A percentile compares a stretch with the other conserved stretches of the same genome.
These are phyloP conservation scores for Argynnis bischoffii DNA, from an alignment of 2,888 invertebrate genomes.

Conservation along the genomic window DNA sequence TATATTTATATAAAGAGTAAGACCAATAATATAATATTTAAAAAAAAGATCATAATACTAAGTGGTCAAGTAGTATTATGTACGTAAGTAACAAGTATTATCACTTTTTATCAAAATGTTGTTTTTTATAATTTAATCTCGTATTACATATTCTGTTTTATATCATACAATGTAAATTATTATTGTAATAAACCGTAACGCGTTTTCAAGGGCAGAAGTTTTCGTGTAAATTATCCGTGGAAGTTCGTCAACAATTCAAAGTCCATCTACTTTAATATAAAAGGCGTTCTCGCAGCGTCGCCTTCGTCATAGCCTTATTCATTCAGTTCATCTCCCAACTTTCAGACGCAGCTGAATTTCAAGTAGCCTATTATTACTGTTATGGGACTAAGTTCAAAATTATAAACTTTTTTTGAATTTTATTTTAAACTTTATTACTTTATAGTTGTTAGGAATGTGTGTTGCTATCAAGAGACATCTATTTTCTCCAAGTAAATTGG, in stretches of 20 bases:
- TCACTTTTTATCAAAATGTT: too few relatives aligned
- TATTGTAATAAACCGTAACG: conserved; percentile 2
- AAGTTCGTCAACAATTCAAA: conserved; percentile 23
- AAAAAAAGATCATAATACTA: too few relatives aligned
- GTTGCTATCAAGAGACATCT: background rate
- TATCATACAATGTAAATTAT: conserved; percentile 5
- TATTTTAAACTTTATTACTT: background rate
- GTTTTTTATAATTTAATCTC: too few relatives aligned
- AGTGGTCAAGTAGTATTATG: too few relatives aligned
- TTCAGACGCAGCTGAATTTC: conserved; percentile 32
- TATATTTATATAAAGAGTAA: too few relatives aligned
- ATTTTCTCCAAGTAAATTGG: too few relatives aligned
- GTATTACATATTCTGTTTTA: too few relatives aligned
- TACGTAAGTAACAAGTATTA: too few relatives aligned
- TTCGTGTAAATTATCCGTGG: conserved; percentile 17
- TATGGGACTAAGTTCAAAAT: conserved; percentile 24
- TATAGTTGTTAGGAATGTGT: background rate
- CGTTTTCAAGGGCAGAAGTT: conserved; percentile 17
- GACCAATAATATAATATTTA: too few relatives aligned
- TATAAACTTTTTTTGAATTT: conserved; percentile 2
- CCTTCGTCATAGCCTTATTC: conserved; percentile 16
- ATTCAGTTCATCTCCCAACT: conserved; percentile 32
- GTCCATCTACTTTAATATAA: conserved; percentile 18
- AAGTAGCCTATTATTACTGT: conserved; percentile 31
- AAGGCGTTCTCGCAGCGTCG: conserved; percentile 8